Evolutionary conservation across 35 echinoderm and acorn worm genomes (phyloP).

Genomic region (Hemicentrotus pulcherrimus): DNA sequence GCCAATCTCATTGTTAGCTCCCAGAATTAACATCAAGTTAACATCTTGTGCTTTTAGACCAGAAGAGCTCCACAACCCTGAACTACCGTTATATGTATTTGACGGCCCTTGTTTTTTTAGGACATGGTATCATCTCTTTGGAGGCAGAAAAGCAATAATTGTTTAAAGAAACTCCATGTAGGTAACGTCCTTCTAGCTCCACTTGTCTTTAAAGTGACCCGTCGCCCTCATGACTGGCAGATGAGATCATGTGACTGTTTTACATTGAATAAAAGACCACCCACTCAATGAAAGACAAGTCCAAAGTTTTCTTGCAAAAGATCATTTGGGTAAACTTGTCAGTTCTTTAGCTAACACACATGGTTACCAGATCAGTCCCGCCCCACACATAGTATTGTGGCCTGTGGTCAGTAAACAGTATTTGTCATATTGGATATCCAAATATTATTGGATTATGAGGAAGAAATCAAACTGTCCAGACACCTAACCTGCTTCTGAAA

Average conservation of each 20-base stretch:
- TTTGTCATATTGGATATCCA: not conserved
- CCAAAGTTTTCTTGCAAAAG: not conserved
- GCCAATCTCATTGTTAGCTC: no score
- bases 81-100: no score
- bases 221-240: not conserved
- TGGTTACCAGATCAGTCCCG: not conserved
- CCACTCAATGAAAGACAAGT: not conserved
- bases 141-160: no score
- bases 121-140: no score
- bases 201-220: not conserved
- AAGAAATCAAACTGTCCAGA: not conserved
- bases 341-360: not conserved
- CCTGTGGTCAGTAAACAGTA: conserved; percentile 1
- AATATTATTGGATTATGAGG: not conserved
- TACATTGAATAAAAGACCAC: not conserved
- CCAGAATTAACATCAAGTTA: no score
- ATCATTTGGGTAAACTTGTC: not conserved
- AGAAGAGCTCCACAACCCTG: no score
- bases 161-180: no score
- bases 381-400: not conserved
- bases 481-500: not conserved
- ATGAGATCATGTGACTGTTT: not conserved
- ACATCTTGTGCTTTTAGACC: no score
- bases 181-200: no score
- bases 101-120: no score